phyloP scores from a whole-genome alignment of 2,797 vertebrate genomes.

The Phoeniculus purpureus region DNA sequence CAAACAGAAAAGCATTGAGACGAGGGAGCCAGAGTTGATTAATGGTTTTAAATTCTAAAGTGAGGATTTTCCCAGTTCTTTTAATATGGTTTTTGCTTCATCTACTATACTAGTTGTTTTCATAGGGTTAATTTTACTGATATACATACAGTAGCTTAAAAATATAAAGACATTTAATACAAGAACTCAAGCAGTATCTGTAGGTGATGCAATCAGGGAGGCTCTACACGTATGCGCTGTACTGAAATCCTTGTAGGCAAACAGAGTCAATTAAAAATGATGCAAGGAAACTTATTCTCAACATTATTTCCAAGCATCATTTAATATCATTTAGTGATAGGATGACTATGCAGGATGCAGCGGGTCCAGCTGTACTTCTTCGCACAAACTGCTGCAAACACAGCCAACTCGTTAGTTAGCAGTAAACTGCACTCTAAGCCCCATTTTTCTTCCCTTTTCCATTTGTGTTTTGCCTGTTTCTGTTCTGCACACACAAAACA shows the following conservation, averaged over 20 bases:
- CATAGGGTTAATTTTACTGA: neutral
- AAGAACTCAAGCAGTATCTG: neutral
- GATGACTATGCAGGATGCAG: neutral
- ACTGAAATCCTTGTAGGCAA: neutral
- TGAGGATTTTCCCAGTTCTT: neutral
- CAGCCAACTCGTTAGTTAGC: neutral
- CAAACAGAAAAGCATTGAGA: neutral
- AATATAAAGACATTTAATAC: slow-evolving; percentile 18
- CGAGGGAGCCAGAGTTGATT: neutral
- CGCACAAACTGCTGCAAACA: neutral
- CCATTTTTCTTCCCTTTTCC: neutral
- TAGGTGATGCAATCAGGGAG: neutral
- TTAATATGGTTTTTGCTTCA: neutral
- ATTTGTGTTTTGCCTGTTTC: neutral
- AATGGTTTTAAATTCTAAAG: neutral
- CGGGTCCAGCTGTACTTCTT: neutral
- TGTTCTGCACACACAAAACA: neutral
- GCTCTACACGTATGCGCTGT: neutral
- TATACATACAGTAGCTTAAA: neutral
- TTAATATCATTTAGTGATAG: neutral
- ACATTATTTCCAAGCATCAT: neutral
- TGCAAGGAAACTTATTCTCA: neutral
- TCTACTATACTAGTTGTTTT: neutral
- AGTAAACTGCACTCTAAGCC: neutral
- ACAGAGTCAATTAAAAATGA: neutral